A percentile compares a stretch with the other conserved stretches of the same genome.
These are phyloP conservation scores for Onychomys leucogaster DNA, from an alignment of 2,797 vertebrate species.

Conservation along the genomic window DNA sequence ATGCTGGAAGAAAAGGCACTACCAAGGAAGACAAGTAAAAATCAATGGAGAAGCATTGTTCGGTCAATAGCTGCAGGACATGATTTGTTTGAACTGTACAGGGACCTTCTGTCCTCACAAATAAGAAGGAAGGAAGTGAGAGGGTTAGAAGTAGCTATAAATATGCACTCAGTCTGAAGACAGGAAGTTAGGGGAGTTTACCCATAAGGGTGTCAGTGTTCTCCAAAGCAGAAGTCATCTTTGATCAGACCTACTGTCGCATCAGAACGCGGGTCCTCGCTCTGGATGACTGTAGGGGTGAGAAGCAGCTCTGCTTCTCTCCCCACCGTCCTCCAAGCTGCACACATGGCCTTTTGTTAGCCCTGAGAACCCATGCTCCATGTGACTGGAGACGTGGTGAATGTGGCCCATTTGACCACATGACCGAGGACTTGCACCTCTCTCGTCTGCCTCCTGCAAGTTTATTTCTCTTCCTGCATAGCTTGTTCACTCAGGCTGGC, in stretches of 20 bases:
- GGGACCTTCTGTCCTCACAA: neutral
- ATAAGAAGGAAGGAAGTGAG: conserved; percentile 62
- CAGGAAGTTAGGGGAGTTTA: conserved; percentile 63
- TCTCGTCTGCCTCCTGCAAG: neutral
- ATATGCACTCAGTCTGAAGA: neutral
- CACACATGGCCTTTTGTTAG: neutral
- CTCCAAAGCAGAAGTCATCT: conserved; percentile 33
- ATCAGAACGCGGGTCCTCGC: neutral
- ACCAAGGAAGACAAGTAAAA: conserved; percentile 23
- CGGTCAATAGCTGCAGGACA: neutral
- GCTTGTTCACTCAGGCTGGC: rapidly evolving
- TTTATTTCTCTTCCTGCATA: neutral
- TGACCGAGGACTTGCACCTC: rapidly evolving
- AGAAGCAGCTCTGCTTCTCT: neutral
- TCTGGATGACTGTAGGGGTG: too few relatives aligned
- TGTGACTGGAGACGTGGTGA: neutral
- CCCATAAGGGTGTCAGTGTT: neutral
- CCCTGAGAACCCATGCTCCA: neutral
- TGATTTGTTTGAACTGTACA: neutral
- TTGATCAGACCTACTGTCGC: neutral
- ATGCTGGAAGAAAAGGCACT: neutral
- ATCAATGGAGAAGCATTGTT: neutral
- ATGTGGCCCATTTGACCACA: neutral
- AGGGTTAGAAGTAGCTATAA: conserved; percentile 37
- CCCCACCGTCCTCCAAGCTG: neutral